These are phyloP conservation scores for Agrypnia vestita DNA, from an alignment of 1,140 invertebrate genomes.

Conservation along the genomic window DNA sequence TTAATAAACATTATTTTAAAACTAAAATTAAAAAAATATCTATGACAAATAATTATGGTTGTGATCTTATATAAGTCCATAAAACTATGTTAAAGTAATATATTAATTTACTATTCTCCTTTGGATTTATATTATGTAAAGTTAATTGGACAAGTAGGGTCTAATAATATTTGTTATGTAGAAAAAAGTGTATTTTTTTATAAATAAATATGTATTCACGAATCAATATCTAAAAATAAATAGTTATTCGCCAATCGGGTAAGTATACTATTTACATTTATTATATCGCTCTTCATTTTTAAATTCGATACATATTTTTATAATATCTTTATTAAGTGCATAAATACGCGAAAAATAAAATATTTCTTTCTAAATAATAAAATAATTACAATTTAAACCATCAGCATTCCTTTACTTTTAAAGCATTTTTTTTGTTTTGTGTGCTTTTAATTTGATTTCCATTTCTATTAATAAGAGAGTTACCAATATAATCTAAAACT, in stretches of 20 bases:
- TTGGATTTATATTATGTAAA: background rate
- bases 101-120: background rate
- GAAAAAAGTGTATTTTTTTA: background rate
- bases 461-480: constrained; percentile 17
- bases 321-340: too few species aligned
- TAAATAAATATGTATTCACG: too few species aligned
- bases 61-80: constrained; percentile 32
- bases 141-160: background rate
- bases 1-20: background rate
- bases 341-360: too few species aligned
- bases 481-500: background rate
- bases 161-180: background rate
- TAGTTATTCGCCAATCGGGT: too few species aligned
- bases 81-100: background rate
- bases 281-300: too few species aligned
- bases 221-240: too few species aligned
- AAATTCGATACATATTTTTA: too few species aligned
- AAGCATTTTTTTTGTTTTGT: background rate
- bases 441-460: background rate
- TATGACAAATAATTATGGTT: constrained; percentile 42
- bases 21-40: background rate
- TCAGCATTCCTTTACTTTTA: too few species aligned
- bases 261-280: too few species aligned
- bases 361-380: too few species aligned
- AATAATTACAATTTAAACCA: too few species aligned